Percentiles rank a stretch among this genome's conserved stretches.
These are phyloP conservation scores for Pandion haliaetus DNA, from an alignment of 2,113 vertebrate genomes.

Conservation along the genomic window DNA sequence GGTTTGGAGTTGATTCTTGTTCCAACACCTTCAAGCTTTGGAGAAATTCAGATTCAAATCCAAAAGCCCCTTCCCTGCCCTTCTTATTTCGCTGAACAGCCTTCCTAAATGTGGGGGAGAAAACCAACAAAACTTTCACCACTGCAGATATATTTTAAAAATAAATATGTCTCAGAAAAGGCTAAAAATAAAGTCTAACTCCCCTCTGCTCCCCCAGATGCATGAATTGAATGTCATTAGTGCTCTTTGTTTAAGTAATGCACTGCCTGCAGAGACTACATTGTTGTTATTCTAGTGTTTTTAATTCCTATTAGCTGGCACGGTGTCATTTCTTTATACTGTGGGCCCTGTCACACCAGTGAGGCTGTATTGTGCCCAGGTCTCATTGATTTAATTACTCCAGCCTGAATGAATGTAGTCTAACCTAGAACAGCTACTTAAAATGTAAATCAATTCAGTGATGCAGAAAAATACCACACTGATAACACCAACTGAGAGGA, in stretches of 20 bases:
- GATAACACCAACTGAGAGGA: slow-evolving; percentile 75
- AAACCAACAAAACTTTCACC: not conserved
- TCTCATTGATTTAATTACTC: slow-evolving; percentile 88
- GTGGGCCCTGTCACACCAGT: slow-evolving; percentile 70
- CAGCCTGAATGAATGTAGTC: slow-evolving; percentile 77
- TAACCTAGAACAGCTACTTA: slow-evolving; percentile 80
- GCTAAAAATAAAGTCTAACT: not conserved
- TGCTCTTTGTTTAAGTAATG: slow-evolving; percentile 61
- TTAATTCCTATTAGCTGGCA: slow-evolving; percentile 67
- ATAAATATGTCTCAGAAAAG: not conserved
- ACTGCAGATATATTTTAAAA: not conserved
- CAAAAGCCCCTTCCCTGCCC: not conserved
- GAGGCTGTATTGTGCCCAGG: slow-evolving; percentile 77
- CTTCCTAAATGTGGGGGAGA: not conserved
- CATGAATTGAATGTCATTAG: slow-evolving; percentile 26
- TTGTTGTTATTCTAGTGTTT: slow-evolving; percentile 63
- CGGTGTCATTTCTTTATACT: slow-evolving; percentile 68
- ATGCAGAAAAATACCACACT: slow-evolving; percentile 87
- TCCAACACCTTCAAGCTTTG: not conserved
- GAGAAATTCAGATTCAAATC: not conserved
- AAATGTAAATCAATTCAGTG: slow-evolving; percentile 86
- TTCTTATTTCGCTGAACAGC: not conserved
- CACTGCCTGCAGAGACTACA: slow-evolving; percentile 19
- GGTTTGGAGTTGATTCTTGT: not conserved
- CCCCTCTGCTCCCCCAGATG: not conserved